A percentile compares a stretch with the other conserved stretches of the same genome.
These are phyloP conservation scores for Zootoca vivipara DNA, from an alignment of 2,113 vertebrate species.

Conservation along the genomic window DNA sequence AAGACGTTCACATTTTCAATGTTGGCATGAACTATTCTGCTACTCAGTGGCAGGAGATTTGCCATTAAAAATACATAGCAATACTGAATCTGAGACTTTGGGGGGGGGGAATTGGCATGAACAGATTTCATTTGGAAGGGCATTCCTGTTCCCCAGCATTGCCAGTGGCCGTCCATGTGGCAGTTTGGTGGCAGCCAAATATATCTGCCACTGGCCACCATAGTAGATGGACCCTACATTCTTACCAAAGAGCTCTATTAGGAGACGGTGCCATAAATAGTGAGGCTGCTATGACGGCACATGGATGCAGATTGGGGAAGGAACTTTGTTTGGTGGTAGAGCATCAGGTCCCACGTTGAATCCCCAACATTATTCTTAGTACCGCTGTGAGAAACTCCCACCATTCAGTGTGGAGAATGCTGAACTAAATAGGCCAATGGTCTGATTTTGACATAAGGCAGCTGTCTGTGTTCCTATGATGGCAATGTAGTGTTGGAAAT, in stretches of 20 bases:
- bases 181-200: not conserved
- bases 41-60: not conserved
- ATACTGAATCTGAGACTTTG: not conserved
- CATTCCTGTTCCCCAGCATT: not conserved
- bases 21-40: not conserved
- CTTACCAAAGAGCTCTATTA: not conserved
- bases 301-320: no score
- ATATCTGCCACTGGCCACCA: not conserved
- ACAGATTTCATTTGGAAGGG: not conserved
- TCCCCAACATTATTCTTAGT: no score
- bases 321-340: no score
- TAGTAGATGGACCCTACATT: not conserved
- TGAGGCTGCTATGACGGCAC: not conserved
- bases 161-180: not conserved
- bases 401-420: no score
- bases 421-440: no score
- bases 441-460: no score
- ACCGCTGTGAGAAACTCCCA: no score
- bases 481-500: no score
- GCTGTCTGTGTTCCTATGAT: no score
- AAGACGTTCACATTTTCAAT: not conserved
- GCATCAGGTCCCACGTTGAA: no score
- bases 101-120: not conserved
- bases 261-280: not conserved
- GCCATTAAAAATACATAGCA: not conserved